Evolutionary conservation across 2,113 vertebrate genomes (phyloP).

Genomic region (Gallinago jamesoni): DNA sequence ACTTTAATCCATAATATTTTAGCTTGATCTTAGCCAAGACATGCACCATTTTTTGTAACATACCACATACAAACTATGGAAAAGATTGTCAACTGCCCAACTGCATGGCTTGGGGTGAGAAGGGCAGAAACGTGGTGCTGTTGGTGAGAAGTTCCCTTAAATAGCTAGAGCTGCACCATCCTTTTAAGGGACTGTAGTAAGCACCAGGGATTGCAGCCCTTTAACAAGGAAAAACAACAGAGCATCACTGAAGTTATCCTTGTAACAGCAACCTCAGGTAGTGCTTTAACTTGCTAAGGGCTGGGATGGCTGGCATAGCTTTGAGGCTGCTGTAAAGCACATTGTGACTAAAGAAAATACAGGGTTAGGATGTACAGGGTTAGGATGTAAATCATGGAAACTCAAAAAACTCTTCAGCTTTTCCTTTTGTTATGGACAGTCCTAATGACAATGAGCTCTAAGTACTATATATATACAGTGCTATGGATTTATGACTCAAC

Average conservation of each 20-base stretch:
- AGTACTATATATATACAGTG: neutral
- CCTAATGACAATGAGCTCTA: neutral
- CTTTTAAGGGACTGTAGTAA: neutral
- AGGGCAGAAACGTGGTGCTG: neutral
- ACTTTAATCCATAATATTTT: neutral
- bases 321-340: neutral
- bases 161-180: neutral
- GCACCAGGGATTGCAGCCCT: neutral
- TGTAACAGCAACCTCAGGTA: neutral
- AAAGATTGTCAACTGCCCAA: neutral
- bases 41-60: accelerated
- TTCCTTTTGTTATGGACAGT: neutral
- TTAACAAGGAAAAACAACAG: neutral
- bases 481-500: neutral
- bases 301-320: neutral
- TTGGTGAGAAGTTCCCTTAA: neutral
- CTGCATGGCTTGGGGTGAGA: neutral
- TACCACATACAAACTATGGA: neutral
- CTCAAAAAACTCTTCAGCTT: neutral
- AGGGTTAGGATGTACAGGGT: neutral
- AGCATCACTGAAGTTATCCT: neutral
- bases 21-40: neutral
- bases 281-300: neutral
- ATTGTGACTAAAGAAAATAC: neutral
- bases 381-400: neutral